Conservation (phyloP, 2,113 vertebrate genomes). For the Antechinus stuartii region DNA sequence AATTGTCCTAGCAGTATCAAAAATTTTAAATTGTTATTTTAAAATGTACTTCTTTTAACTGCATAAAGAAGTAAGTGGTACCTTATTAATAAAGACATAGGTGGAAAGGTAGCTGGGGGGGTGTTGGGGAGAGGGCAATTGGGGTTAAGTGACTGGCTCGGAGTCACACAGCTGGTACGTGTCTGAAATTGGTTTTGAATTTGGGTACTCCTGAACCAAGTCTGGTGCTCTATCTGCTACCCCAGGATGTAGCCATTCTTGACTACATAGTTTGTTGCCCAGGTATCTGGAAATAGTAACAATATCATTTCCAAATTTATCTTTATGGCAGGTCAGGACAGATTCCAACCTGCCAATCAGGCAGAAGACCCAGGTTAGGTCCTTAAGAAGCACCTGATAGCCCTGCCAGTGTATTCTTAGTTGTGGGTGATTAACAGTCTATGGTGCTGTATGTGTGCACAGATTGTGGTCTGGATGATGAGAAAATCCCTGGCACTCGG, state of each 20-base stretch:
- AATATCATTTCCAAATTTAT: neutral
- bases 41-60: neutral
- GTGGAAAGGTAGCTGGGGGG: neutral
- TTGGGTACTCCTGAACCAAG: too few species aligned
- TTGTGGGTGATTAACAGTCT: neutral
- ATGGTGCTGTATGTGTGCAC: neutral
- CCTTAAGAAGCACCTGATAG: neutral
- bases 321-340: neutral
- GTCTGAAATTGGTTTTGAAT: too few species aligned
- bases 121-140: too few species aligned
- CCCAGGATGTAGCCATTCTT: too few species aligned
- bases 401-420: neutral
- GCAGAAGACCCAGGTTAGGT: neutral
- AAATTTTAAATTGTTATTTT: neutral
- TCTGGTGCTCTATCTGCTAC: too few species aligned
- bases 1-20: neutral
- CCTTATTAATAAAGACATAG: neutral
- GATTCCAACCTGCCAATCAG: too few species aligned
- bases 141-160: too few species aligned
- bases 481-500: neutral
- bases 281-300: neutral
- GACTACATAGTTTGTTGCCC: neutral
- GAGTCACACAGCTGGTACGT: too few species aligned
- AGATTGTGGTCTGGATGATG: neutral
- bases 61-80: neutral